Evolutionary conservation across 2,888 invertebrate genomes (phyloP), one percentile per base, ranked within the genome.

Genomic region (Drosophila ezoana): DNA sequence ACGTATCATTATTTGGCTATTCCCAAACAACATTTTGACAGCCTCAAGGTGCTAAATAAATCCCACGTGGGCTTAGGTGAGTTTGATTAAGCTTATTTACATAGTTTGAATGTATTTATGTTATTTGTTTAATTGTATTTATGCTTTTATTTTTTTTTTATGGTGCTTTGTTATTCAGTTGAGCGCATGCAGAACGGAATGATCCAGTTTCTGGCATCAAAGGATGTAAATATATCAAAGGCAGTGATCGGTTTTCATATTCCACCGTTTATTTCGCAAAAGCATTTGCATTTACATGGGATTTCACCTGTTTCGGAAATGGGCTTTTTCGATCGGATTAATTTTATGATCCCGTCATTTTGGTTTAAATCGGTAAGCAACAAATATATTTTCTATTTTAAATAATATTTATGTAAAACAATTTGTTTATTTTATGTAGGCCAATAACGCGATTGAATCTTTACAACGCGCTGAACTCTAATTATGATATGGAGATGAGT

Each of bases 211-310:
- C 79, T 95, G 0, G 70, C 83, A 1, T 93, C 94, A 18, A 93
- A 94, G 76, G 93, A 93, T 32, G 91, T 93, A 0, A 85, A 93
- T 0, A 32, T 91, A 0, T 88, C 92, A 0, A 93, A 93, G 53
- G 92, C 93, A 18, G 93, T 95, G 61, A 93, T 95, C 48, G 98
- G 98, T 0, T 98, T 97, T 90, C 98, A 98, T 90, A 96, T 97
- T 95, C 98, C 98, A 0, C 98, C 98, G 0, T 98, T 98, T 92
- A 95, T 95, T 68, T 95, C 96, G 9, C 94, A 98, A 0, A 91
- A 93, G 48, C 98, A 98, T 92, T 73, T 91, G 32, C 98, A 98
- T 91, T 92, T 98, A 43, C 98, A 98, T 88, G 94, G 95, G 0
- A 98, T 98, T 59, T 95, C 96, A 0, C 97, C 98, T 0, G 93